Percentiles rank a stretch among this genome's conserved stretches.
Evolutionary conservation across 2,797 vertebrate genomes (phyloP).

Genomic region (Sebastes aleutianus): DNA sequence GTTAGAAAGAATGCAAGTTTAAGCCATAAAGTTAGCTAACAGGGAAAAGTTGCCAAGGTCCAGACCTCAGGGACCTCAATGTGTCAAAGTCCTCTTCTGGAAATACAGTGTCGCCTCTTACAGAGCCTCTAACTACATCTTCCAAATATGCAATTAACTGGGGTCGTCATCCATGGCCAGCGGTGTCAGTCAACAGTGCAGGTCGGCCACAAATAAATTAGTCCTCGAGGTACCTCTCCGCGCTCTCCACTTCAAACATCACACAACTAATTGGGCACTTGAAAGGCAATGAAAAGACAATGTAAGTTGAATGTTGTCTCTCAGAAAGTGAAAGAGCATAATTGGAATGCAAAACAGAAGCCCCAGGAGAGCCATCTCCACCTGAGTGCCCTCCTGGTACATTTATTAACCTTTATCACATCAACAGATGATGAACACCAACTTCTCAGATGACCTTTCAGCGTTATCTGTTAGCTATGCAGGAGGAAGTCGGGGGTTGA

Average conservation of each 20-base stretch:
- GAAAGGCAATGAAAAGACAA: conserved; percentile 36
- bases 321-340: conserved; percentile 31
- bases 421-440: conserved; percentile 53
- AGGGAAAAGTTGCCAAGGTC: not conserved
- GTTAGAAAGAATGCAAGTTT: not conserved
- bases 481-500: conserved; percentile 9
- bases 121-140: not conserved
- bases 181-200: conserved; percentile 36
- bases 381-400: conserved; percentile 19
- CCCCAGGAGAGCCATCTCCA: conserved; percentile 21
- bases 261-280: conserved; percentile 51
- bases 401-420: conserved; percentile 70
- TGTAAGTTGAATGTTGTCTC: conserved; percentile 35
- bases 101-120: not conserved
- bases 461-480: conserved; percentile 19
- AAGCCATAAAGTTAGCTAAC: not conserved
- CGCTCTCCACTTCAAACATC: conserved; percentile 26
- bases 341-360: conserved; percentile 62
- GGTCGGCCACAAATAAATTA: conserved; percentile 52
- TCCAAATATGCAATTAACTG: conserved; percentile 49
- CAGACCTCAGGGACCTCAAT: not conserved
- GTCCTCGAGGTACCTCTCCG: conserved; percentile 3
- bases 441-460: conserved; percentile 61
- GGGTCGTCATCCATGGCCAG: conserved; percentile 31
- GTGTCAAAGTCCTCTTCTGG: not conserved